Evolutionary conservation across 2,797 vertebrate species (phyloP).

Genomic region (Prionace glauca): DNA sequence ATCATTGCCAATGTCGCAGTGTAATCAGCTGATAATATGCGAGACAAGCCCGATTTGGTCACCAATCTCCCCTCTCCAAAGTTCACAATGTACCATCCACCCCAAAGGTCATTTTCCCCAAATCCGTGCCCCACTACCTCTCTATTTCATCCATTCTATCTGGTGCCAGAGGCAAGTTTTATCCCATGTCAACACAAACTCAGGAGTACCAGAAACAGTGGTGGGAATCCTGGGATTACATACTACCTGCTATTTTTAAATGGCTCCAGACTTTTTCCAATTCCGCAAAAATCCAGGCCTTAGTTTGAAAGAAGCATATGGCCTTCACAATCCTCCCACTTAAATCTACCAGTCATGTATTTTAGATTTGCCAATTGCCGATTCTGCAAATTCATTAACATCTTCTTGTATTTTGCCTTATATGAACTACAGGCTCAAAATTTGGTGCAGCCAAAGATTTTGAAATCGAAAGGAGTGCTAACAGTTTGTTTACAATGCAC

Average conservation of each 20-base stretch:
- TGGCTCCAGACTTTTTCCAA: too few relatives aligned
- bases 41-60: not conserved
- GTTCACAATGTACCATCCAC: not conserved
- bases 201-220: too few relatives aligned
- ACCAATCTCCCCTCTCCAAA: not conserved
- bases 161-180: not conserved
- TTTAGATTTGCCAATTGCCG: not conserved
- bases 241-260: too few relatives aligned
- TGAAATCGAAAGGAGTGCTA: not conserved
- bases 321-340: not conserved
- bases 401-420: not conserved
- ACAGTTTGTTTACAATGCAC: not conserved
- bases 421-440: too few relatives aligned
- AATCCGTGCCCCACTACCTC: too few relatives aligned
- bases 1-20: too few relatives aligned
- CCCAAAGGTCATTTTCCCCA: not conserved
- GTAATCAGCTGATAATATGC: not conserved
- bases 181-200: too few relatives aligned
- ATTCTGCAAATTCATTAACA: not conserved
- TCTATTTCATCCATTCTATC: not conserved
- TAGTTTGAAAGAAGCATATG: too few relatives aligned
- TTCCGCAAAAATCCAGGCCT: too few relatives aligned
- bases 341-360: not conserved
- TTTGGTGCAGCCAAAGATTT: too few relatives aligned
- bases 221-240: too few relatives aligned